phyloP scores from a whole-genome alignment of 2,888 invertebrate species.

The Cephus sareptanus region DNA sequence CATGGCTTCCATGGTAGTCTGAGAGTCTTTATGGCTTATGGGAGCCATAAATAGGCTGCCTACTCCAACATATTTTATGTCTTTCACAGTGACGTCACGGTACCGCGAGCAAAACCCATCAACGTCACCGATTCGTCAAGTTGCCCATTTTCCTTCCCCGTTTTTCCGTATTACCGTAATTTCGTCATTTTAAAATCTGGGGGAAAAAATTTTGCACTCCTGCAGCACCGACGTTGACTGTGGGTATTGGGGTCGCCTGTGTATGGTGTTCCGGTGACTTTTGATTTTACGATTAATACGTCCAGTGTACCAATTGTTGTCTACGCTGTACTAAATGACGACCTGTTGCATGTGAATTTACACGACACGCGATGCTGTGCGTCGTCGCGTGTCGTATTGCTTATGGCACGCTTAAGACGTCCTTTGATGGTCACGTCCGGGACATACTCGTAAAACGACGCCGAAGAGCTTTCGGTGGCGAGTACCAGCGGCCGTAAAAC shows the following conservation, averaged over 20 bases:
- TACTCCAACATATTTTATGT: background rate
- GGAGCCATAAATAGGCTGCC: background rate
- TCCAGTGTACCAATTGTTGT: background rate
- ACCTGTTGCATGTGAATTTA: background rate
- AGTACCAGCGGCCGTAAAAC: background rate
- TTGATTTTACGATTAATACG: background rate
- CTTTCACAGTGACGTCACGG: background rate
- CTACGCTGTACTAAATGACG: background rate
- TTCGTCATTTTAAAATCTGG: too few relatives aligned
- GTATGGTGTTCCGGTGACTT: background rate
- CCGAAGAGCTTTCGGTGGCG: background rate
- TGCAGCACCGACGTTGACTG: rapidly evolving
- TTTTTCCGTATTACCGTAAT: too few relatives aligned
- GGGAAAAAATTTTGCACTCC: background rate
- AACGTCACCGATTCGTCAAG: background rate
- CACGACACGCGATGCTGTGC: background rate
- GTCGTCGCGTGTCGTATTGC: background rate
- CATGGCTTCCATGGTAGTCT: background rate
- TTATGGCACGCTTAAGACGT: background rate
- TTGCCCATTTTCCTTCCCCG: background rate
- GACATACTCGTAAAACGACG: background rate
- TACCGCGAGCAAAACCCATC: background rate
- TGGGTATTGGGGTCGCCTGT: too few relatives aligned
- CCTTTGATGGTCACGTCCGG: background rate
- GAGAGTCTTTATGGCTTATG: background rate